These are phyloP conservation scores for Anisognathus igniventris DNA, from an alignment of 2,797 vertebrate genomes.

Conservation along the genomic window DNA sequence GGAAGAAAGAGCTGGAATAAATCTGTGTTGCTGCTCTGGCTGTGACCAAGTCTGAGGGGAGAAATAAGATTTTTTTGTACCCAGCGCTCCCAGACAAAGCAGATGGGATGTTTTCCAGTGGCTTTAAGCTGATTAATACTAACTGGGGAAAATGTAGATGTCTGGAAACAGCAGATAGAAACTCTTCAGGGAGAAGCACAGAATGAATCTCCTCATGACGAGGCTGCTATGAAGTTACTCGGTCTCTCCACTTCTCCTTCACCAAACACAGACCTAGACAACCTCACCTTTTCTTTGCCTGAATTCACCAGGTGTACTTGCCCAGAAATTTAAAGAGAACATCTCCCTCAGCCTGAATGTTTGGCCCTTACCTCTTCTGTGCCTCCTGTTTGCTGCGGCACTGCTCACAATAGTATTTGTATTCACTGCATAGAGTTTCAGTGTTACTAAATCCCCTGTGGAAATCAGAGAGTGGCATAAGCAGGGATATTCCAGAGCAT, in stretches of 20 bases:
- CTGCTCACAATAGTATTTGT: constrained; percentile 93
- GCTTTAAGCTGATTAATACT: constrained; percentile 10
- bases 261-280: not conserved
- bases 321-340: not conserved
- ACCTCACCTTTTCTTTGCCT: accelerated
- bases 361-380: constrained; percentile 83
- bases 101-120: not conserved
- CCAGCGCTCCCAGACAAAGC: not conserved
- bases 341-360: not conserved
- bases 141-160: not conserved
- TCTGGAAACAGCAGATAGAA: constrained; percentile 12
- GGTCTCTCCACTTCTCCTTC: not conserved
- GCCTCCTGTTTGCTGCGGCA: constrained; percentile 93
- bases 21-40: not conserved
- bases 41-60: not conserved
- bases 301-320: not conserved
- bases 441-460: constrained; percentile 91
- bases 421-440: constrained; percentile 90
- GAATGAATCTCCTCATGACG: not conserved
- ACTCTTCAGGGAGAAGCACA: not conserved
- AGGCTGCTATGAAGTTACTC: not conserved
- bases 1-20: not conserved
- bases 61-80: not conserved
- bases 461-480: not conserved
- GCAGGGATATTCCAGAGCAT: not conserved